Base-by-base conservation (phyloP, 2,113 vertebrate species). In the Macrotus californicus region DNA sequence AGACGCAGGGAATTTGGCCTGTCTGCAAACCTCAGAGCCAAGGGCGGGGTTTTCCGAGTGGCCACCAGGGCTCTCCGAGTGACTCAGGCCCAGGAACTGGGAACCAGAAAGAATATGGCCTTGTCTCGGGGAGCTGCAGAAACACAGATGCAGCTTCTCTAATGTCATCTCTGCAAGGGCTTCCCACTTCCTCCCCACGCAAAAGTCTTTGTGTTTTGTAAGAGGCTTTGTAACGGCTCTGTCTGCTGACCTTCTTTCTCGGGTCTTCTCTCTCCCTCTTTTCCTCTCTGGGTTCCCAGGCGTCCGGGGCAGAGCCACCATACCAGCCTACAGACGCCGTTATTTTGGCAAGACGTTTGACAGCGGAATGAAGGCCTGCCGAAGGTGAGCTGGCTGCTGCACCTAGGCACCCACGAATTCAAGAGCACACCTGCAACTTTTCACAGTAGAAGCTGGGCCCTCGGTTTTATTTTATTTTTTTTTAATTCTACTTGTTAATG, bases 231-330 rank as follows among this genome's bases (percentile, higher is more conserved):
- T 31, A 21, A 2, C 4, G 21, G 36, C 36, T 83, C 59, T 21
- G 7, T 56, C 36, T 34, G 39, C 43, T 10, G 5, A 36, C 22
- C 36, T 4, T 29, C 22, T 3, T 69, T 39, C 61, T 70, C 69
- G 7, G 16, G 1, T 29, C 19, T 41, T 31, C 15, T 61, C 67
- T 16, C 22, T 67, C 29, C 11, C 41, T 31, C 82, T n/a, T 54
- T 93, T 87, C 84, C 84, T 94, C 46, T 31, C 91, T 87, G 77
- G 92, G 93, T 94, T 97, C 96, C 95, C 94, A 89, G 95, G 97
- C 96, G 83, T 79, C 67, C 96, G 91, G 91, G 61, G 81, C 64
- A 96, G 19, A n/a, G 70, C 85, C 82, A 92, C 87, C 67, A 84
- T 93, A 86, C 96, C 92, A 80, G 92, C 21, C 87, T 89, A 69